Evolutionary conservation across 2,113 vertebrate species (phyloP).

Genomic region (Neogale vison): DNA sequence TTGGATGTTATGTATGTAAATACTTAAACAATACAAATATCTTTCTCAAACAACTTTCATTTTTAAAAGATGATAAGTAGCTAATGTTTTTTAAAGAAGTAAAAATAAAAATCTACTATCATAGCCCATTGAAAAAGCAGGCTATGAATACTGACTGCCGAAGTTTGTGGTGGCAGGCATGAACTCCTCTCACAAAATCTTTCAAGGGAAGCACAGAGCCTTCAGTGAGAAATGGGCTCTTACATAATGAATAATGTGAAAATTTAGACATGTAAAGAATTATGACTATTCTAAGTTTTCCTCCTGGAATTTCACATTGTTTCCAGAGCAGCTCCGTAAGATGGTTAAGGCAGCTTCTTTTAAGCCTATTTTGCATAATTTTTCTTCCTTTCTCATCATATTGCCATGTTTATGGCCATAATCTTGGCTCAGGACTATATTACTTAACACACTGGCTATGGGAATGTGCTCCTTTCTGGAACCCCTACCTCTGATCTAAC

Average conservation of each 20-base stretch:
- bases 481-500: neutral
- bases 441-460: neutral
- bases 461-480: neutral
- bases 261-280: neutral
- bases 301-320: neutral
- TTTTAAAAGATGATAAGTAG: neutral
- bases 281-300: neutral
- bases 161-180: neutral
- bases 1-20: neutral
- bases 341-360: neutral
- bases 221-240: neutral
- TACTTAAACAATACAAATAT: neutral
- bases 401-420: neutral
- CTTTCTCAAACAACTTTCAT: neutral
- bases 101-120: neutral
- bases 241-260: neutral
- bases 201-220: neutral
- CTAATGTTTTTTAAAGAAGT: neutral
- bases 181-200: neutral
- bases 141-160: neutral
- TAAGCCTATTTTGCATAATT: neutral
- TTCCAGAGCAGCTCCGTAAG: neutral
- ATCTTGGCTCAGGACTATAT: neutral
- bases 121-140: neutral
- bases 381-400: neutral